phyloP scores from a whole-genome alignment of 2,797 vertebrate genomes.

The Anguilla obscura region DNA sequence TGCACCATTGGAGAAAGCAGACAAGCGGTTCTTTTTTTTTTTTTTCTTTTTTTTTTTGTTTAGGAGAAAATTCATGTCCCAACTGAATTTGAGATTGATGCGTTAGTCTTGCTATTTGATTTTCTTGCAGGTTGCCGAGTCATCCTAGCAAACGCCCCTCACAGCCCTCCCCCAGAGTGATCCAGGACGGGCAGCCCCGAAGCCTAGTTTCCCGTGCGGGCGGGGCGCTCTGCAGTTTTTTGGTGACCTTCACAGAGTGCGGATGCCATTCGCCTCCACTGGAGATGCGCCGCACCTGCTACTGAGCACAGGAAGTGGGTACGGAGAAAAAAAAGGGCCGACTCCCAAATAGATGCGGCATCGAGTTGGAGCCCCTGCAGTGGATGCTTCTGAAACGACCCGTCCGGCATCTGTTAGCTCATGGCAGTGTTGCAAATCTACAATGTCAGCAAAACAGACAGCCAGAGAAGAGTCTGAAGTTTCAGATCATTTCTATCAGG shows the following conservation, averaged over 20 bases:
- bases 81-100: slow-evolving; percentile 23
- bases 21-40: slow-evolving; percentile 49
- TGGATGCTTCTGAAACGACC: neutral
- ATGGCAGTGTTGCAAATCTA: neutral
- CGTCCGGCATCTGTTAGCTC: neutral
- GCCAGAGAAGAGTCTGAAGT: neutral
- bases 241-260: neutral
- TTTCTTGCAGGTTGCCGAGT: slow-evolving; percentile 12
- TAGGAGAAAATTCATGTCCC: slow-evolving; percentile 17
- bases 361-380: neutral
- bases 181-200: neutral
- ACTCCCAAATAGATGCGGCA: neutral
- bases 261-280: neutral
- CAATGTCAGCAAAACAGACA: slow-evolving; percentile 11
- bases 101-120: neutral
- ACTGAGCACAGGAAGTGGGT: neutral
- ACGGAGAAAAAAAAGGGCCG: neutral
- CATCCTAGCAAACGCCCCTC: neutral
- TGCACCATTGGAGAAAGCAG: slow-evolving; percentile 50
- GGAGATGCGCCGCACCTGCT: neutral
- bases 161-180: neutral
- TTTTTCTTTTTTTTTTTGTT: slow-evolving; percentile 16
- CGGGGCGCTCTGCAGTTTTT: neutral
- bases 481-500: neutral
- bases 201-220: neutral